These are phyloP conservation scores for Phalangium opilio DNA, from an alignment of 2,888 invertebrate genomes.

Conservation along the genomic window DNA sequence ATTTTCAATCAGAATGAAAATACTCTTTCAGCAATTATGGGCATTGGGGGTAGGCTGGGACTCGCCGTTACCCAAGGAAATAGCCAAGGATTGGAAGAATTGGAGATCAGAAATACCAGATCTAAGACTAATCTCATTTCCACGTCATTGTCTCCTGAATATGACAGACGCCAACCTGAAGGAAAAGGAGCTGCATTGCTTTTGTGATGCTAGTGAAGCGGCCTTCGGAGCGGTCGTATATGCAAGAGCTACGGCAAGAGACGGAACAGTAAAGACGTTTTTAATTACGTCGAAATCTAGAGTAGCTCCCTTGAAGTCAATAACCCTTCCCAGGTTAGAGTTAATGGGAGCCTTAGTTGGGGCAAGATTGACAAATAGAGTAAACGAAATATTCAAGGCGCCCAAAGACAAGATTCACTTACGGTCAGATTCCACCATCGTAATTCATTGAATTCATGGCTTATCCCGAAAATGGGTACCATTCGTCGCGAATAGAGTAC, in stretches of 20 bases:
- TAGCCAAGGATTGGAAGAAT: too few species aligned
- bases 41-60: too few species aligned
- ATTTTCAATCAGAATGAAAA: too few species aligned
- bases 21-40: too few species aligned
- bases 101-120: too few species aligned
- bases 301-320: constrained; percentile 1
- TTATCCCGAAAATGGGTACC: neutral
- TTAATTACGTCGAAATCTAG: constrained; percentile 1
- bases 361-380: neutral
- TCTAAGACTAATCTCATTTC: too few species aligned
- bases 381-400: neutral
- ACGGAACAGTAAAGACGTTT: neutral
- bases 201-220: neutral
- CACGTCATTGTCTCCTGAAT: too few species aligned
- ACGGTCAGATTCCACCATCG: neutral
- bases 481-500: constrained; percentile 1
- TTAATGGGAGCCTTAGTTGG: neutral
- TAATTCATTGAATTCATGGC: too few species aligned
- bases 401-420: neutral
- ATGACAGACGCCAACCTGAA: too few species aligned
- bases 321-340: constrained; percentile 1
- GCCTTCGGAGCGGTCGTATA: neutral
- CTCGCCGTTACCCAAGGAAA: too few species aligned
- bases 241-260: neutral
- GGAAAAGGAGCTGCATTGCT: neutral